Conservation (phyloP, 1,140 invertebrate species). For the Phenacoccus solenopsis region DNA sequence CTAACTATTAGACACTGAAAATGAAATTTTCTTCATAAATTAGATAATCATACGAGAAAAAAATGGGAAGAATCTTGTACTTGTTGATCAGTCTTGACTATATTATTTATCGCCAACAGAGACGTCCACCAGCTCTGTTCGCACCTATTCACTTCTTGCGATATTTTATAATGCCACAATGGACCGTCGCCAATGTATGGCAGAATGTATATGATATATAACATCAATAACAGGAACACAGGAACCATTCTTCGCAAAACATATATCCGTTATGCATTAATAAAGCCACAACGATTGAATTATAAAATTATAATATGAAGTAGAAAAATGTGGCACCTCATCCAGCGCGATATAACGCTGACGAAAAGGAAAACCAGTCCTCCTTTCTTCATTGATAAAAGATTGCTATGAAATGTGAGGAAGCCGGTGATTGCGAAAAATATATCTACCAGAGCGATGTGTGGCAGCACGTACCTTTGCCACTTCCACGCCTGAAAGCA, state of each 20-base stretch:
- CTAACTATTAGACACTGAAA: slow-evolving; percentile 20
- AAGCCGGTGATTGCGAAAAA: neutral
- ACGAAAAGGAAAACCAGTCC: neutral
- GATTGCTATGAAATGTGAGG: neutral
- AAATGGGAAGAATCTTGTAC: too few relatives aligned
- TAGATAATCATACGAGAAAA: too few relatives aligned
- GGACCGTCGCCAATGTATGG: slow-evolving; percentile 49
- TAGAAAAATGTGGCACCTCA: neutral
- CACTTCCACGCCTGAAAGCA: too few relatives aligned
- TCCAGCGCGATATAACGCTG: neutral
- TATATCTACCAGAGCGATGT: neutral
- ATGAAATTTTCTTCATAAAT: too few relatives aligned
- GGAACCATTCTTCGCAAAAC: slow-evolving; percentile 45
- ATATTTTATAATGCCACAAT: slow-evolving; percentile 46
- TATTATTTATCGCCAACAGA: slow-evolving; percentile 73
- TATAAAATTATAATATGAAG: neutral
- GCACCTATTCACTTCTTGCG: slow-evolving; percentile 49
- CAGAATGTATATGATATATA: slow-evolving; percentile 54
- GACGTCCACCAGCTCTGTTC: slow-evolving; percentile 69
- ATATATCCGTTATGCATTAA: neutral
- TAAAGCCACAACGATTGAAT: neutral
- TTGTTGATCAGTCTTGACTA: slow-evolving; percentile 49
- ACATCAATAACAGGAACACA: slow-evolving; percentile 50
- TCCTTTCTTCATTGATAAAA: neutral
- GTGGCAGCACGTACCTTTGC: too few relatives aligned